phyloP scores from a whole-genome alignment of 2,888 invertebrate genomes.

The Desoria tigrina region DNA sequence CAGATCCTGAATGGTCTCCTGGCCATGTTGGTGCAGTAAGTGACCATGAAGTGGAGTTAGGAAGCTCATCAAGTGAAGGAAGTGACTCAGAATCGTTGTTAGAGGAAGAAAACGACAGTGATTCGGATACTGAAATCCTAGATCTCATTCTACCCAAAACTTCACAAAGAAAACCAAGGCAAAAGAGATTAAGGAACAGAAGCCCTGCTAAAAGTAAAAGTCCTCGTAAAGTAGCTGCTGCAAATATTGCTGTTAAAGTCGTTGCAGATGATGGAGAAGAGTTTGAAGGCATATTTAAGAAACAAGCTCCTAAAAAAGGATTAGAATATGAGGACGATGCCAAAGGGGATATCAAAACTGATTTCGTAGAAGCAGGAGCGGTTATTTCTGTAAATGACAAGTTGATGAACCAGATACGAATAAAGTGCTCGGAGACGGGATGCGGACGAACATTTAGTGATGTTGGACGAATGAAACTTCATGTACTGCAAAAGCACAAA shows the following conservation, averaged over 20 bases:
- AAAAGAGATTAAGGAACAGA: no score
- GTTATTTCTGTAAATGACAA: not conserved
- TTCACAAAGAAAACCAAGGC: no score
- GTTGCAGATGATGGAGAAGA: not conserved
- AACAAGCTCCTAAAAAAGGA: no score
- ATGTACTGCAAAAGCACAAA: slow-evolving; percentile 39
- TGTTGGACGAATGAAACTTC: slow-evolving; percentile 17
- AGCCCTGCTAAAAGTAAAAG: not conserved
- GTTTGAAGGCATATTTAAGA: no score
- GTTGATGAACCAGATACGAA: not conserved
- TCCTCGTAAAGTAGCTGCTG: not conserved
- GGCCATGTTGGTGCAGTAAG: slow-evolving; percentile 24
- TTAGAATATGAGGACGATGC: no score
- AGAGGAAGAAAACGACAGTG: not conserved
- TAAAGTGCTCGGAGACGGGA: not conserved
- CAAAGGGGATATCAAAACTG: no score
- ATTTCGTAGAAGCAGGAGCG: not conserved
- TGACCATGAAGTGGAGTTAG: slow-evolving; percentile 31
- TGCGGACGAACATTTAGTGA: not conserved
- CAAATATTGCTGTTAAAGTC: not conserved
- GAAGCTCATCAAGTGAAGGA: slow-evolving; percentile 1
- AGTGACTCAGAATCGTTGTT: slow-evolving; percentile 5
- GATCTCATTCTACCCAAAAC: no score
- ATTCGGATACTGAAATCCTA: no score
- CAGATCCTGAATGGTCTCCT: slow-evolving; percentile 38